These are phyloP conservation scores for Tamias sibiricus DNA, from an alignment of 2,113 vertebrate genomes.

Conservation along the genomic window DNA sequence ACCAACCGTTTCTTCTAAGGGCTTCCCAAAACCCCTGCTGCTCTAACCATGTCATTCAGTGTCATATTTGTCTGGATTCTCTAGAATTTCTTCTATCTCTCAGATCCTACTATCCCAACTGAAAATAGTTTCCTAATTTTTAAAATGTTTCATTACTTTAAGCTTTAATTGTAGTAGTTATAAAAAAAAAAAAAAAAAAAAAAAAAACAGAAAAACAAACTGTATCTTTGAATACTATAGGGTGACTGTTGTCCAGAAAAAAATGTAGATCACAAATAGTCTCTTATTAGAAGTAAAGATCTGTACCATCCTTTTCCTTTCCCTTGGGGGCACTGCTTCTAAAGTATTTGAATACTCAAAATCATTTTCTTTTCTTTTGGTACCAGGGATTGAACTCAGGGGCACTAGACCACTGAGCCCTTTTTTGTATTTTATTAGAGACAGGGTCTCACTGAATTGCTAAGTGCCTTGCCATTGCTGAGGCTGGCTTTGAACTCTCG, in stretches of 20 bases:
- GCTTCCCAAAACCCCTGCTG: background rate
- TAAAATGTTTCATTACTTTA: background rate
- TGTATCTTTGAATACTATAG: background rate
- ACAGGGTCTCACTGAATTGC: too few species aligned
- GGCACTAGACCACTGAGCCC: too few species aligned
- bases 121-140: slow-evolving; percentile 6
- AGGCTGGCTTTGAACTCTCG: too few species aligned
- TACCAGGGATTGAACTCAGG: too few species aligned
- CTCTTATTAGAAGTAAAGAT: background rate
- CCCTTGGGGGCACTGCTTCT: background rate
- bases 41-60: background rate
- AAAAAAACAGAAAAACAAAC: background rate
- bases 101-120: background rate
- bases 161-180: background rate
- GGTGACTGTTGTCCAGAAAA: background rate
- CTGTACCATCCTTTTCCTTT: background rate
- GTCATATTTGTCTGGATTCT: background rate
- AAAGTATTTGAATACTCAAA: background rate
- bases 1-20: background rate
- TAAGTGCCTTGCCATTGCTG: too few species aligned
- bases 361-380: background rate
- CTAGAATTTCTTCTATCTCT: slow-evolving; percentile 15
- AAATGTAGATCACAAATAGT: background rate
- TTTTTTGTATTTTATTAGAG: too few species aligned
- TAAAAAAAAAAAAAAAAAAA: too few species aligned